Conservation (phyloP, 2,113 vertebrate genomes). For the Gymnobelideus leadbeateri region DNA sequence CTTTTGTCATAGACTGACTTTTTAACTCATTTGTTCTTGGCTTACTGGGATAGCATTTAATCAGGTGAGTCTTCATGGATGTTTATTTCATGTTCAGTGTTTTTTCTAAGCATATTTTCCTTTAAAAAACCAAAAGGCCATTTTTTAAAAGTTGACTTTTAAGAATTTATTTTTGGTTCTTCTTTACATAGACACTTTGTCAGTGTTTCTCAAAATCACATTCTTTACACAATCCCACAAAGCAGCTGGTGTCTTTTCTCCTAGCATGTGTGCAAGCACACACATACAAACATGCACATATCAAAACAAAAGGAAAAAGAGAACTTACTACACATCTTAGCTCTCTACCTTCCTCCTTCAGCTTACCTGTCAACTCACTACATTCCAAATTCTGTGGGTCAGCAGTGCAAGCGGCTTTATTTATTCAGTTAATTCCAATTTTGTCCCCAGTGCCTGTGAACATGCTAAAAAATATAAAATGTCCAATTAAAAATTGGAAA, state of each 20-base stretch:
- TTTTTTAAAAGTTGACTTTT: slow-evolving; percentile 29
- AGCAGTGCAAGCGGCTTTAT: background rate
- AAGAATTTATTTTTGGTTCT: slow-evolving; percentile 16
- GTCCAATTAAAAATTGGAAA: slow-evolving; percentile 20
- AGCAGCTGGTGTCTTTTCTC: background rate
- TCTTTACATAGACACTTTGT: slow-evolving; percentile 16
- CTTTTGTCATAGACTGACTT: background rate
- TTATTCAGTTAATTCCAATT: slow-evolving; percentile 16
- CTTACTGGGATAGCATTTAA: background rate
- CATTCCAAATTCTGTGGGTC: background rate
- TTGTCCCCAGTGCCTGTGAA: slow-evolving; percentile 22
- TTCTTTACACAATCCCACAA: slow-evolving; percentile 3
- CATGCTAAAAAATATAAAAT: background rate
- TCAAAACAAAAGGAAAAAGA: background rate
- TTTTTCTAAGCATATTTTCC: background rate
- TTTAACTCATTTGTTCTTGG: slow-evolving; percentile 3
- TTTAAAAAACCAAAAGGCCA: background rate
- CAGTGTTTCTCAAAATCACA: slow-evolving; percentile 6
- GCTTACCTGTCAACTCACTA: background rate
- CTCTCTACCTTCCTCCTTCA: background rate
- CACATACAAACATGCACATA: background rate
- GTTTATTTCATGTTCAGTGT: background rate
- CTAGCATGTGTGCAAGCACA: background rate
- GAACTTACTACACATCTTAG: background rate
- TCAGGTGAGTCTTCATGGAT: background rate